Evolutionary conservation across 2,113 vertebrate genomes (phyloP).

Genomic region (Grantiella picta): DNA sequence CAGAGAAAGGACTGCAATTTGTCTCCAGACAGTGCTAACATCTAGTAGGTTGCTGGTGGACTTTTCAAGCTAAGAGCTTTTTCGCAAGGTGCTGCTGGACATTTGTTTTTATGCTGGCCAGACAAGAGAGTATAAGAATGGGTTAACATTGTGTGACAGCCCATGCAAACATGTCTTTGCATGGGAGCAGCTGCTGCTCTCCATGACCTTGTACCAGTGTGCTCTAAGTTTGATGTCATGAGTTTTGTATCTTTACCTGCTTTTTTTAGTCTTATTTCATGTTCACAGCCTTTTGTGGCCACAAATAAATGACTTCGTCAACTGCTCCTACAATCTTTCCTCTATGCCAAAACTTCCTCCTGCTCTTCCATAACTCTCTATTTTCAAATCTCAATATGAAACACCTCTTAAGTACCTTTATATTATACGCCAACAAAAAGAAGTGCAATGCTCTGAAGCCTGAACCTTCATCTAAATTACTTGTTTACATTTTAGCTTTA

Average conservation of each 20-base stretch:
- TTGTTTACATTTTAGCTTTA: background rate
- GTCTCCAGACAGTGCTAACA: background rate
- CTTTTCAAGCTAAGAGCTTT: background rate
- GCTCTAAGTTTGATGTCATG: background rate
- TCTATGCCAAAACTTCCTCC: background rate
- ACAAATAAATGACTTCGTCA: background rate
- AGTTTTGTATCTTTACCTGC: background rate
- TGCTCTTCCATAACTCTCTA: background rate
- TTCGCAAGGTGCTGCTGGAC: background rate
- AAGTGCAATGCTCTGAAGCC: background rate
- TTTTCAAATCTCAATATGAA: background rate
- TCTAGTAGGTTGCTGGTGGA: background rate
- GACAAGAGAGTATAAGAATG: background rate
- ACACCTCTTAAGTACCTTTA: background rate
- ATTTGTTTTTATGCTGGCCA: background rate
- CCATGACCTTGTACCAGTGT: background rate
- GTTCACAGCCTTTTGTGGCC: background rate
- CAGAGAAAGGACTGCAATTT: background rate
- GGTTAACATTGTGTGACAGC: background rate
- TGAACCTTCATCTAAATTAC: background rate
- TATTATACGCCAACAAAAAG: background rate
- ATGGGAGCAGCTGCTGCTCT: background rate
- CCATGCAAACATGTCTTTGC: background rate
- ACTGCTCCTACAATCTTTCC: background rate
- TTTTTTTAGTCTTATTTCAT: background rate